These are phyloP conservation scores for Gymnocephalus cernua DNA, from an alignment of 2,113 vertebrate species.

Conservation along the genomic window DNA sequence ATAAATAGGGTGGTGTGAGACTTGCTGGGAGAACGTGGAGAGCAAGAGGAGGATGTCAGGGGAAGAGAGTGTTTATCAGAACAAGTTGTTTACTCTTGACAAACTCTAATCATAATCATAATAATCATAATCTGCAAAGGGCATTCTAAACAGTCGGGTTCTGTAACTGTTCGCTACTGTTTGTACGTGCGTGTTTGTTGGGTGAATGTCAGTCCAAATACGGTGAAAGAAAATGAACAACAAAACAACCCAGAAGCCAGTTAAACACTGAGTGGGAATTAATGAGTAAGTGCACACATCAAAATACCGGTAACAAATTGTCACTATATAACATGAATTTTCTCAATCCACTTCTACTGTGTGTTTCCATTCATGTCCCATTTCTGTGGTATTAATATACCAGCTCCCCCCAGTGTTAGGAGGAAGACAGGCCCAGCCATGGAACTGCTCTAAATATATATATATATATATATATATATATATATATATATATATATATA, in stretches of 20 bases:
- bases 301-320: not conserved
- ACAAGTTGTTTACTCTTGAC: conserved; percentile 71
- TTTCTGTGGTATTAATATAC: conserved; percentile 59
- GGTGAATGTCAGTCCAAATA: conserved; percentile 4
- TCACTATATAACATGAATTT: not conserved
- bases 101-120: conserved; percentile 69
- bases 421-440: conserved; percentile 29
- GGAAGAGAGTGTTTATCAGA: conserved; percentile 67
- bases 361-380: conserved; percentile 15
- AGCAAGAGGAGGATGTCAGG: conserved; percentile 40
- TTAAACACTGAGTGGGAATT: not conserved
- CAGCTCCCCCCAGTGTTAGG: conserved; percentile 80
- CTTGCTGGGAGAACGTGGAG: conserved; percentile 28
- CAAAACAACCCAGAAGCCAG: not conserved
- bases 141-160: conserved; percentile 38
- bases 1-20: conserved; percentile 55
- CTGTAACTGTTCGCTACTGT: too few species aligned
- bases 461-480: too few species aligned
- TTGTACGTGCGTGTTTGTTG: not conserved
- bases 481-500: too few species aligned
- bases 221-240: not conserved
- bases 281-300: not conserved
- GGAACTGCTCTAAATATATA: not conserved
- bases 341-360: conserved; percentile 25
- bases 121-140: conserved; percentile 68